A percentile compares a stretch with the other conserved stretches of the same genome.
phyloP scores from a whole-genome alignment of 2,888 invertebrate genomes.

The Rhaphigaster nebulosa region DNA sequence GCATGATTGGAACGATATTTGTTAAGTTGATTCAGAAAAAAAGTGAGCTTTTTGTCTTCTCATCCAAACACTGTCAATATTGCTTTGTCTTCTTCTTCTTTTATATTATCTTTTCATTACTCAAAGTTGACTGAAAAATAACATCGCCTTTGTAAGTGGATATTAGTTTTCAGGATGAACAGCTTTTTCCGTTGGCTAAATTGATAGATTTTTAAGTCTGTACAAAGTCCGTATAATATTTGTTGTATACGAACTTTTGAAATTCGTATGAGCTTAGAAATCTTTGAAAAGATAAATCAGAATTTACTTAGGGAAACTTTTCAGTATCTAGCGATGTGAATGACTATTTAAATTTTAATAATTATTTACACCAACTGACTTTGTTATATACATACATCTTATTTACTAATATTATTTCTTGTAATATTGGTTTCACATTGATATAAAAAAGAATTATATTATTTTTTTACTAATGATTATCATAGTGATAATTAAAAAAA shows the following conservation, averaged over 20 bases:
- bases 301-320: too few relatives aligned
- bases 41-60: neutral
- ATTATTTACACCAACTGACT: too few relatives aligned
- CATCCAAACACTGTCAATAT: neutral
- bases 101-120: slow-evolving; percentile 12
- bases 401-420: too few relatives aligned
- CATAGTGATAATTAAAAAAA: too few relatives aligned
- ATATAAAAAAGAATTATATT: too few relatives aligned
- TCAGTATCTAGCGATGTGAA: too few relatives aligned
- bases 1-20: too few relatives aligned
- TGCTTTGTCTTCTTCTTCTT: neutral
- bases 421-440: too few relatives aligned
- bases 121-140: neutral
- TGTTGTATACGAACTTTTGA: neutral
- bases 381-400: too few relatives aligned
- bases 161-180: neutral
- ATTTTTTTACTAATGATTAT: too few relatives aligned
- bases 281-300: neutral
- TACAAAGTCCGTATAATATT: neutral
- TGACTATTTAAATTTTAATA: too few relatives aligned
- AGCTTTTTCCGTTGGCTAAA: neutral
- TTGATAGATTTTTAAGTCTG: neutral
- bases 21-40: too few relatives aligned
- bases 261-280: neutral
- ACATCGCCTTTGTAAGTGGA: neutral